Evolutionary conservation across 37 sponge, comb jelly and placozoan genomes (phyloP).

Genomic region (Agelas oroides): DNA sequence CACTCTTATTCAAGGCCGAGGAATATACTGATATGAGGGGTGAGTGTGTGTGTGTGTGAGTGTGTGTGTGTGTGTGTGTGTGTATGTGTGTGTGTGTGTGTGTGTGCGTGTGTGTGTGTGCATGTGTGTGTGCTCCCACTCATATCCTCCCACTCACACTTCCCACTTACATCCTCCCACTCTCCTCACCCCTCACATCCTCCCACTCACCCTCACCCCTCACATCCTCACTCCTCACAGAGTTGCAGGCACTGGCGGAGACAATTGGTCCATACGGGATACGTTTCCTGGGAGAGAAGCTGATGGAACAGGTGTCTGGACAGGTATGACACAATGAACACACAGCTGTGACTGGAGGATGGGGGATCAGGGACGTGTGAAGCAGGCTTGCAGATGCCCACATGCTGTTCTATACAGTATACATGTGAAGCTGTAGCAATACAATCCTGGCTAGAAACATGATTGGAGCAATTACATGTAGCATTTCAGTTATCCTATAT

Average conservation of each 20-base stretch:
- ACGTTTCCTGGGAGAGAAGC: slow-evolving; percentile 82
- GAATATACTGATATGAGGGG: slow-evolving; percentile 86
- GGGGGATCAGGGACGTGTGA: too few relatives aligned
- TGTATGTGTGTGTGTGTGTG: too few relatives aligned
- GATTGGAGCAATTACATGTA: too few relatives aligned
- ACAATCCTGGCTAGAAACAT: too few relatives aligned
- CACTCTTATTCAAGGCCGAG: slow-evolving; percentile 90
- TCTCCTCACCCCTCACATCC: background rate
- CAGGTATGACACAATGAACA: background rate
- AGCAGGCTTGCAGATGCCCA: too few relatives aligned
- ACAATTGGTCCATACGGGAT: slow-evolving; percentile 96
- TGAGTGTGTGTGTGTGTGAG: slow-evolving; percentile 12
- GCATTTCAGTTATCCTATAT: too few relatives aligned
- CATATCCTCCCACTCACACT: too few relatives aligned
- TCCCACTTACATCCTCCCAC: background rate
- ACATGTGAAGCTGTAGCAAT: too few relatives aligned
- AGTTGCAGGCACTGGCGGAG: slow-evolving; percentile 86
- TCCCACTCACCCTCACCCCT: background rate
- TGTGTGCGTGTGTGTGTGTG: slow-evolving; percentile 2
- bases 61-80: slow-evolving; percentile 9
- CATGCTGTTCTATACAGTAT: background rate
- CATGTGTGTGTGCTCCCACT: background rate
- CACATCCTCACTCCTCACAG: slow-evolving; percentile 23
- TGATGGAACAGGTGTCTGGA: slow-evolving; percentile 81
- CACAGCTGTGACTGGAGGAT: background rate